These are phyloP conservation scores for Rotaria socialis DNA, from an alignment of 2,888 invertebrate species.

Conservation along the genomic window DNA sequence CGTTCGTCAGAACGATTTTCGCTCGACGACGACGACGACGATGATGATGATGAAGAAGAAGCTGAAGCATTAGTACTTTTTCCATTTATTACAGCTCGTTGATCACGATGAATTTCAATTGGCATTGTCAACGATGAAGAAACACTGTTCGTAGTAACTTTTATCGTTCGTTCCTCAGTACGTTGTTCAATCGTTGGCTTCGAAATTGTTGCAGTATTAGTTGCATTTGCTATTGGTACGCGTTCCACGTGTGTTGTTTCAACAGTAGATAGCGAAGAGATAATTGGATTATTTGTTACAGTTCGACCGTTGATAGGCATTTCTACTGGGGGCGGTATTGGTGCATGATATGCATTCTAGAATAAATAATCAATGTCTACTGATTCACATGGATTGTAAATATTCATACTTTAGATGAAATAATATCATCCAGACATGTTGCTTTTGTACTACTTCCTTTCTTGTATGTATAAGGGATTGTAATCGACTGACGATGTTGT, in stretches of 20 bases:
- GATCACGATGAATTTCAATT: background rate
- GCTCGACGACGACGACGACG: background rate
- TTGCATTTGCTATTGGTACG: background rate
- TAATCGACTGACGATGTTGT: background rate
- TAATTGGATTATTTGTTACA: background rate
- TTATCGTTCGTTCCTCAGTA: background rate
- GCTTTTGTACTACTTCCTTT: background rate
- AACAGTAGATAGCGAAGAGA: background rate
- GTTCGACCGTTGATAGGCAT: background rate
- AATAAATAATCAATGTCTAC: background rate
- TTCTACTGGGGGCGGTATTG: background rate
- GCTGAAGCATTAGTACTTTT: background rate
- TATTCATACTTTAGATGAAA: background rate
- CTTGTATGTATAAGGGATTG: background rate
- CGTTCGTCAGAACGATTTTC: background rate
- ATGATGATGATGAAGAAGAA: background rate
- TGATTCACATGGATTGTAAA: background rate
- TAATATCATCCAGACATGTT: background rate
- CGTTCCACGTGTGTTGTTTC: background rate
- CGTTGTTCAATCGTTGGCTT: background rate
- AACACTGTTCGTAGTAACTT: background rate
- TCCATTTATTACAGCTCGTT: background rate
- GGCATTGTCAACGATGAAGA: background rate
- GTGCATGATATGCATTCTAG: background rate
- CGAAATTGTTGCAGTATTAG: background rate